Evolutionary conservation across 2,888 invertebrate genomes (phyloP), one percentile per base, ranked within the genome.

Genomic region (Drosophila parthenogenetica): DNA sequence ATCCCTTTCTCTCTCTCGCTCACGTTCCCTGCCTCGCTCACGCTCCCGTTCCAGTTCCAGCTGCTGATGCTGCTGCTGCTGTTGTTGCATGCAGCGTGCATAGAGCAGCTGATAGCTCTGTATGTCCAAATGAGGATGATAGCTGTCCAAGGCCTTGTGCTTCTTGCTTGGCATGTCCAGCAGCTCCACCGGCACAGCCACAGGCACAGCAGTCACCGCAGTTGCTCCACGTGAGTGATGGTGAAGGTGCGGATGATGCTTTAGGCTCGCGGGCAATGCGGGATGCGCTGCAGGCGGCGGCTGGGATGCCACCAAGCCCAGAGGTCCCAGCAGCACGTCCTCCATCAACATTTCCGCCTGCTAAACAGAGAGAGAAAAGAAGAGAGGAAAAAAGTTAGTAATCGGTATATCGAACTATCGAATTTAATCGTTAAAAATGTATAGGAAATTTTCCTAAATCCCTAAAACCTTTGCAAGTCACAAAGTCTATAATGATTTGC

Each of bases 81-180:
- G 45, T 14, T 46, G 49, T 19, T 49, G 87, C 29, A 91, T 90
- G 81, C 91, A 90, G 22, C 91, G 91, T 8, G 85, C 81, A 57
- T 91, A 89, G 73, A 91, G 87, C 25, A 89, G 73, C 62, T 93
- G 91, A 75, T 93, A 91, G 75, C 89, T 51, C n/a, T 65, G 64
- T 13, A 65, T 59, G 45, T 53, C 59, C 46, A 65, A 17, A 8
- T 49, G 46, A 5, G 60, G 39, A 60, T 65, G 53, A 35, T 58
- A 58, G 37, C 14, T 53, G 22, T 60, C 51, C 42, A 48, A 35
- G 7, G 43, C 90, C 79, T 95, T 94, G 59, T 93, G 93, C 91
- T 95, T 95, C 92, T 95, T 95, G 73, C 94, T 93, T 73, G 95
- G 95, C 79, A 95, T 94, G 87, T 95, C 95, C 46, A 94, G 92